Evolutionary conservation across 2,797 vertebrate genomes (phyloP).

Genomic region (Cryptoblepharus egeriae): DNA sequence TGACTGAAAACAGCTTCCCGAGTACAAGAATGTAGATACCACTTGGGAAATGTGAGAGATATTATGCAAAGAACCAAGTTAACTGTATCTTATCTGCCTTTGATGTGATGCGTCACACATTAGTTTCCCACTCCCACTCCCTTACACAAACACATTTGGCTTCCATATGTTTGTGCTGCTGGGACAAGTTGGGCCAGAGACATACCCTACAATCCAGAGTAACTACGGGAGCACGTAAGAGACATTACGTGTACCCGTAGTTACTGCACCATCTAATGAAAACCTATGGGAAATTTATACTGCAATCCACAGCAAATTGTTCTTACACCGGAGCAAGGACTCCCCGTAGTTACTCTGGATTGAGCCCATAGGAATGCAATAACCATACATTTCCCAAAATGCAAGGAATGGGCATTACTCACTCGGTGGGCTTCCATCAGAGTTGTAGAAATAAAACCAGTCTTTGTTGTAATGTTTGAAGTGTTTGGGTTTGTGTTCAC

Average conservation of each 20-base stretch:
- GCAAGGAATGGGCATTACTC: background rate
- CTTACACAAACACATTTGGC: background rate
- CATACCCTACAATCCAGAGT: too few species aligned
- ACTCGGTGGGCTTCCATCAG: background rate
- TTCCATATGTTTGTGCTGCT: too few species aligned
- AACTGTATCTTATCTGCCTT: background rate
- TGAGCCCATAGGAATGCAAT: background rate
- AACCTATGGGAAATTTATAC: too few species aligned
- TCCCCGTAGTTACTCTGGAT: too few species aligned
- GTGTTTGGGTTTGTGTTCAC: background rate
- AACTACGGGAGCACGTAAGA: too few species aligned
- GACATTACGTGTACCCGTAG: too few species aligned
- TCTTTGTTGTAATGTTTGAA: slow-evolving; percentile 1
- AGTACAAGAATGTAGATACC: background rate
- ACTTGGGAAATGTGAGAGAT: background rate
- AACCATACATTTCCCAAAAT: background rate
- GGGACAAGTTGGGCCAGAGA: too few species aligned
- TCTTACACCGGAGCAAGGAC: too few species aligned
- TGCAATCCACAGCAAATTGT: too few species aligned
- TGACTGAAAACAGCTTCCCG: background rate
- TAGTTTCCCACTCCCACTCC: background rate
- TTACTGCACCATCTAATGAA: too few species aligned
- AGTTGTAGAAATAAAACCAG: background rate
- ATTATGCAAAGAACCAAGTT: background rate
- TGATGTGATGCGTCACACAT: background rate